Evolutionary conservation across 2,113 vertebrate genomes (phyloP), one percentile per base, ranked within the genome.

Genomic region (Corydoras sp.): DNA sequence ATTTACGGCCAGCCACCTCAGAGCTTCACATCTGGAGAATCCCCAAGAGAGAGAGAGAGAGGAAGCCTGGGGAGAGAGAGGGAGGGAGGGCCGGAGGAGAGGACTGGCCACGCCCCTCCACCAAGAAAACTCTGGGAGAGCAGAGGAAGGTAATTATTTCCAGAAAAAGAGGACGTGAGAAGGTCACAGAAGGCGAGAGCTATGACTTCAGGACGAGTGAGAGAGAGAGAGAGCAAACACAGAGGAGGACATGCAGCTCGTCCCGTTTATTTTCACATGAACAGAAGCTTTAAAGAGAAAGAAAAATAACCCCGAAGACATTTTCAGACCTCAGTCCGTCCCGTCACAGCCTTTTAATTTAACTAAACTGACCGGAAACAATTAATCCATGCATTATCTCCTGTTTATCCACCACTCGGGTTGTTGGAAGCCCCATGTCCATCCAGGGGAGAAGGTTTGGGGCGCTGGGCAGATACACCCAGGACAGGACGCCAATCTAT

Each of bases 141-240:
- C 79, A 78, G 82, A 87, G 77, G 80, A 69, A 48, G 74, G 83
- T 89, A 90, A 91, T 91, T 87, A 88, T 87, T 89, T 90, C 87
- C 88, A 90, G 89, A 90, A 80, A 84, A 76, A 65, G 71, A 60
- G 68, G 55, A 61, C 65, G 82, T 79, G 66, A 68, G 72, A 76
- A 76, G 77, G 75, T 55, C 48, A 50, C 13, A 54, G 30, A 32
- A 76, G 58, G 72, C 56, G 58, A 71, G 73, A 74, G 80, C 68
- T 58, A 6, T 12, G 63, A 68, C 65, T 51, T 68, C 49, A 43
- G 35, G 18, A 65, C 15, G 59, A 74, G 30, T 24, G 59, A 58
- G 58, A 53, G 78, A 75, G 58, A 48, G 24, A n/a, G 43, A 60
- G n/a, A n/a, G n/a, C 56, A 50, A 71, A 72, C 6, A 63, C 48